Evolutionary conservation across 2,888 invertebrate species (phyloP).

Genomic region (Rhopalosiphum nymphaeae): DNA sequence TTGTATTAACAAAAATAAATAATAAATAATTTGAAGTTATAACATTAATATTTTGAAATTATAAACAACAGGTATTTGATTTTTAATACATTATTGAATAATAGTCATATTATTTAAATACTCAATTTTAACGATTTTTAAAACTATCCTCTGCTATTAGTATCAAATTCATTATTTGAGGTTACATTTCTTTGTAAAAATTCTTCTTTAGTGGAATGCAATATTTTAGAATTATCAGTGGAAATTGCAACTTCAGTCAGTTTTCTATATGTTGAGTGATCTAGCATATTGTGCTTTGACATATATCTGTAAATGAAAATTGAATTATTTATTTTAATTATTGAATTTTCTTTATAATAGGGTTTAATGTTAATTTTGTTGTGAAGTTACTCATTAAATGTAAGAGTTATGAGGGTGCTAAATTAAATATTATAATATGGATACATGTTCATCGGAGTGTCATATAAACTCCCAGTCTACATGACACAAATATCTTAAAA

Average conservation of each 20-base stretch:
- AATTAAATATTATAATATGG: background rate
- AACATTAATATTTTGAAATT: background rate
- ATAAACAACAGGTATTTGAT: background rate
- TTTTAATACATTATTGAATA: background rate
- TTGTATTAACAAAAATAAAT: background rate
- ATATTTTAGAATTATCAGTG: slow-evolving; percentile 55
- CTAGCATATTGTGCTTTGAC: slow-evolving; percentile 51
- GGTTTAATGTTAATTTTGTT: background rate
- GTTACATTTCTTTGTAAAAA: slow-evolving; percentile 55
- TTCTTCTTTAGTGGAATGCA: slow-evolving; percentile 57
- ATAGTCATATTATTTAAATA: background rate
- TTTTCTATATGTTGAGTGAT: slow-evolving; percentile 55
- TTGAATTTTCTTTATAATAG: background rate
- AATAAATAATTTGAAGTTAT: background rate
- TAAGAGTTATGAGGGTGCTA: background rate
- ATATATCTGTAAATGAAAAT: slow-evolving; percentile 45
- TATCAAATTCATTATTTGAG: background rate
- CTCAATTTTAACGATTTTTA: background rate
- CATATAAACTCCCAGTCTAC: background rate
- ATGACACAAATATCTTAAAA: background rate
- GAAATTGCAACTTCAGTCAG: slow-evolving; percentile 55
- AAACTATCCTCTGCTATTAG: background rate
- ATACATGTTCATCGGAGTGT: background rate
- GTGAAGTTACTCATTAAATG: background rate
- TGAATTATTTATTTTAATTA: background rate